Base-by-base conservation (phyloP, 2,113 vertebrate genomes). In the Eidolon helvum region DNA sequence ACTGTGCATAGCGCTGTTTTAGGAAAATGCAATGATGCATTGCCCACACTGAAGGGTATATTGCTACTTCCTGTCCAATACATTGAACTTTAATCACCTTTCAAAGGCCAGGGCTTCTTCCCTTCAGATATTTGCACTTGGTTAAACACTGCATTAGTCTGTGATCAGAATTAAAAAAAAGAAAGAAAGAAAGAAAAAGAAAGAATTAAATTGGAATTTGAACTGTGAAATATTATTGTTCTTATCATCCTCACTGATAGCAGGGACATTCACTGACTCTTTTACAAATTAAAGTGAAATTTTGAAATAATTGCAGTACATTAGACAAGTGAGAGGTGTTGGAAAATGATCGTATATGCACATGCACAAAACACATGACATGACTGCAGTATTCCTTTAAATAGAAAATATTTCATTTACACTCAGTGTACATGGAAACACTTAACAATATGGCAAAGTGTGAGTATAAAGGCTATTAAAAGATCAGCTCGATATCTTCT, bases 401-500 rank as follows among this genome's bases (percentile, higher is more conserved):
- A 21, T 45, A 93, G 83, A 94, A 86, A 96, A 89, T 79, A 79
- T 38, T 91, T 91, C 45, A 69, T 86, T 95, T 91, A 59, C 4
- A 66, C 7, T 59, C 68, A 33, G 2, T 40, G 68, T 71, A 35
- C 55, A 22, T 11, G 61, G 40, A 91, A 89, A 92, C 45, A 83
- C 87, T 78, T 88, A 87, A 69, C 40, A 83, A 59, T 59, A 69
- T 48, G 10, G 80, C 85, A 79, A 89, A 40, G 65, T 90, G 78
- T 93, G 93, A 96, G 77, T 45, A 92, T 65, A 59, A 94, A 94
- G 45, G 74, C 88, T 94, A 96, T 95, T 97, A 96, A 95, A 98
- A 98, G 91, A 96, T 88, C 82, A 96, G 92, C 12, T 96, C 45
- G 1, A 61, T 98, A 93, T 61, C 78, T 95, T 80, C 84, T 95